Evolutionary conservation across 2,797 vertebrate genomes (phyloP), one percentile per base, ranked within the genome.

Genomic region (Anomalospiza imberbis): DNA sequence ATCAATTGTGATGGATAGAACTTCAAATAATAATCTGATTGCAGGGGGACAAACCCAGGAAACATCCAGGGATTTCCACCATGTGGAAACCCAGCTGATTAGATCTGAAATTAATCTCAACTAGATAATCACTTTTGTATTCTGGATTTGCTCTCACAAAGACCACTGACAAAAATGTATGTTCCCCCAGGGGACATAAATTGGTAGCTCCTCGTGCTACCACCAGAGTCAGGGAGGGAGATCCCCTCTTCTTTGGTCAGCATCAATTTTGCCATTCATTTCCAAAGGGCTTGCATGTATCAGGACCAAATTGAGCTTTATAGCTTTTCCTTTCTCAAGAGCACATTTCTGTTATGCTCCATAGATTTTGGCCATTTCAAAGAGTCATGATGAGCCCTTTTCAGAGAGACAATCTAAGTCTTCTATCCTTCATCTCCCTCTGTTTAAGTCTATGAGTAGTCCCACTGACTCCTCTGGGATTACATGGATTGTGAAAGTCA

Each of bases 11-110:
- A 95, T 66, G 88, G 79, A 91, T 72, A 58, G 31, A 94, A 85
- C 61, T 80, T 94, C 44, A 85, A 85, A 77, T 74, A 93, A 83
- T 91, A 91, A 94, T 88, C 44, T 89, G 82, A 94, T 94, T 86
- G 92, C 53, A 45, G n/a, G 92, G 63, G 70, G 82, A 72, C 42
- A 78, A 94, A 94, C 61, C 75, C 50, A 82, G 88, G 79, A 87
- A 60, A 28, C 58, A 34, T 77, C 60, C 32, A 91, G 66, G 68
- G 78, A 84, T 83, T 92, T 94, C 91, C 44, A 40, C 20, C 71
- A 34, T n/a, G 48, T 92, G 71, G 67, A 86, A 92, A 85, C 38
- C 18, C 45, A 32, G 44, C 34, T 83, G 50, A 94, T 96, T 71
- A 87, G 60, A 86, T 85, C 36, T 94, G 42, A 93, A 71, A 91